Percentiles rank a stretch among this genome's conserved stretches.
Conservation (phyloP, 2,888 invertebrate genomes). For the Digitonthophagus gazella region DNA sequence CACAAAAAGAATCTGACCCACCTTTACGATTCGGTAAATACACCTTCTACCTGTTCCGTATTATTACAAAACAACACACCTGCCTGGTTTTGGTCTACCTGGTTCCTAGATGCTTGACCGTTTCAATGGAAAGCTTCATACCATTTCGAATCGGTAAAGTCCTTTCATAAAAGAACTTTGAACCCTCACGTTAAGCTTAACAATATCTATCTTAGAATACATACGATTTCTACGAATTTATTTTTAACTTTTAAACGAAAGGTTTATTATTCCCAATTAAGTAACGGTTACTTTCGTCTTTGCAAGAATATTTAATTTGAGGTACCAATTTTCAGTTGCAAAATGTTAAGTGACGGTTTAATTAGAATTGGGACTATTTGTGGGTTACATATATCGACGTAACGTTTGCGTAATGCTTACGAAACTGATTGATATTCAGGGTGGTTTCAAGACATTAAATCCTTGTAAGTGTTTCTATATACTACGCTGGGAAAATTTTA, state of each 20-base stretch:
- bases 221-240: not conserved
- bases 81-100: not conserved
- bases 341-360: not conserved
- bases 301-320: not conserved
- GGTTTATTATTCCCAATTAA: not conserved
- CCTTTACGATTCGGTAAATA: not conserved
- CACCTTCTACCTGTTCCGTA: not conserved
- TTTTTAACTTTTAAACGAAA: no score
- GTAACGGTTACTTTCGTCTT: not conserved
- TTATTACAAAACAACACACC: not conserved
- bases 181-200: no score
- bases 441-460: not conserved
- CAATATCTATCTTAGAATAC: no score
- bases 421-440: not conserved
- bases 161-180: no score
- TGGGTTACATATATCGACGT: not conserved
- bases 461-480: not conserved
- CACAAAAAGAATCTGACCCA: not conserved
- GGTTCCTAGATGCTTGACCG: not conserved
- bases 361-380: not conserved
- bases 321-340: not conserved
- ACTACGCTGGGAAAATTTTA: not conserved
- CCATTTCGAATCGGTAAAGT: no score
- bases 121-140: not conserved
- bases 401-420: not conserved